These are phyloP conservation scores for Dryoscopus gambensis DNA, from an alignment of 2,113 vertebrate species.

Conservation along the genomic window DNA sequence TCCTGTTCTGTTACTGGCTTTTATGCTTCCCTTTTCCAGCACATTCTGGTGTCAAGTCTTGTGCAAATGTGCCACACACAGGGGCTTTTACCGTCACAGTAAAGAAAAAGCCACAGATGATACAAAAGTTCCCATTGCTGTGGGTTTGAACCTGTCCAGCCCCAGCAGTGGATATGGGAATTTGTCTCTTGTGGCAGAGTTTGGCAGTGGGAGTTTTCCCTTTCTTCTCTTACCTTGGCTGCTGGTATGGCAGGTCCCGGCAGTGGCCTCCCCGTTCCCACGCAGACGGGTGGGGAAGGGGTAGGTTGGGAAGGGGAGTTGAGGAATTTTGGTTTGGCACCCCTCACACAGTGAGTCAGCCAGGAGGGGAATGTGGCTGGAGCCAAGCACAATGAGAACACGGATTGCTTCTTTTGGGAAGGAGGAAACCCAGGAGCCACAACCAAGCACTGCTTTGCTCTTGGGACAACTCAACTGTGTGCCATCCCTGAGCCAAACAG, in stretches of 20 bases:
- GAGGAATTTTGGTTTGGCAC: slow-evolving; percentile 49
- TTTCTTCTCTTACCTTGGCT: neutral
- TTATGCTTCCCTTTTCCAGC: neutral
- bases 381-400: slow-evolving; percentile 35
- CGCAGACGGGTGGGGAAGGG: neutral
- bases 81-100: neutral
- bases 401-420: neutral
- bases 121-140: neutral
- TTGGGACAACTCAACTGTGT: neutral
- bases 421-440: slow-evolving; percentile 41
- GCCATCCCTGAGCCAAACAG: neutral
- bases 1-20: neutral
- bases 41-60: neutral
- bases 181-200: neutral
- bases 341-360: neutral
- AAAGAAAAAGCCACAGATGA: neutral
- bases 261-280: neutral
- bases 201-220: neutral
- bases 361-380: neutral
- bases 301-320: slow-evolving; percentile 36
- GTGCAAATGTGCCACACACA: neutral
- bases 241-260: neutral
- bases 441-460: neutral
- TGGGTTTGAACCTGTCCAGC: neutral
- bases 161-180: neutral